Percentiles rank a stretch among this genome's conserved stretches.
phyloP scores from a whole-genome alignment of 1,140 invertebrate species.

The Lasioglossum baleicum region DNA sequence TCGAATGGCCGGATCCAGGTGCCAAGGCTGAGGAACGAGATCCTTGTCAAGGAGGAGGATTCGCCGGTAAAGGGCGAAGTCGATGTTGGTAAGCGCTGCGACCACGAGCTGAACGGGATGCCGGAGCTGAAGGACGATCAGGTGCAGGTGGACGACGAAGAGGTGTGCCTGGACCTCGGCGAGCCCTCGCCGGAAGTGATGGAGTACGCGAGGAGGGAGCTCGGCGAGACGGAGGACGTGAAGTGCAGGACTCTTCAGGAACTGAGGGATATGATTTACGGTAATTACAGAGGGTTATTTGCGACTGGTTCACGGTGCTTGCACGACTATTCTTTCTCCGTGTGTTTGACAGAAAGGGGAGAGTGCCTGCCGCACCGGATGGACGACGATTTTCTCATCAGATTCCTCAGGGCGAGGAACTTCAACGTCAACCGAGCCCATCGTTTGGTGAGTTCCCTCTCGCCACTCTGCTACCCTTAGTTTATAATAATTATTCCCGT shows the following conservation, averaged over 20 bases:
- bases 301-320: too few species aligned
- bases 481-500: too few species aligned
- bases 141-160: slow-evolving; percentile 72
- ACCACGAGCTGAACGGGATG: slow-evolving; percentile 39
- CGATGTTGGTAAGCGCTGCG: slow-evolving; percentile 13
- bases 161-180: slow-evolving; percentile 74
- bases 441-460: slow-evolving; percentile 84
- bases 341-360: slow-evolving; percentile 83
- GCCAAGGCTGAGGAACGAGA: background rate
- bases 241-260: slow-evolving; percentile 84
- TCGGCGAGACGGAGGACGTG: slow-evolving; percentile 81
- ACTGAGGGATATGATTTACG: slow-evolving; percentile 87
- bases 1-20: too few species aligned
- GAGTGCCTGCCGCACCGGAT: slow-evolving; percentile 87
- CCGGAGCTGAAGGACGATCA: slow-evolving; percentile 64
- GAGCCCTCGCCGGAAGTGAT: slow-evolving; percentile 72
- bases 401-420: slow-evolving; percentile 90
- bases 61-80: slow-evolving; percentile 19
- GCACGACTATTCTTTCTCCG: too few species aligned
- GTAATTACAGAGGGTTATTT: slow-evolving; percentile 77
- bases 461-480: too few species aligned
- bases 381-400: slow-evolving; percentile 90
- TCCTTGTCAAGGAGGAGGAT: background rate
- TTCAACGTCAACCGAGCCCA: slow-evolving; percentile 90
- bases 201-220: slow-evolving; percentile 77